Base-by-base conservation (phyloP, 2,113 vertebrate species). In the Tychaedon coryphoeus region DNA sequence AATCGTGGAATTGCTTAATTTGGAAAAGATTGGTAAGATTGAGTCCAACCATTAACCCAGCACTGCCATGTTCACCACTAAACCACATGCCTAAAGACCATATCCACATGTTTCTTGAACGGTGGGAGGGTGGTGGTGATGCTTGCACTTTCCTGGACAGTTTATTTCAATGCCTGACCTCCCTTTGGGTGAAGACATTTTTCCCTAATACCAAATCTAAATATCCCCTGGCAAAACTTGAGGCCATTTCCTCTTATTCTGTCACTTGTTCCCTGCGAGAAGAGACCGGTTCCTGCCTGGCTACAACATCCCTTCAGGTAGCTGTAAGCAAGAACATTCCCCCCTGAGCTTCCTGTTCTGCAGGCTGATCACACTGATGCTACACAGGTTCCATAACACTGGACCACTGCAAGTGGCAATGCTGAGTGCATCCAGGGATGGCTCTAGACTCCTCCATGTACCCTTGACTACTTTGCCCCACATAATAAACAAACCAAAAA, bases 401-500 rank as follows among this genome's bases (percentile, higher is more conserved):
- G 64, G 66, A 15, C 20, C 45, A 40, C 45, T 50, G 47, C 19
- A 2, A 3, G 14, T 4, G 29, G 13, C 42, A 42, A 4, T 34
- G 42, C 45, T 31, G 58, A 26, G 45, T 17, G 53, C 25, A 5
- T 13, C 47, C n/a, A 12, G 34, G 43, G 48, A 14, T 40, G 34
- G 25, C n/a, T 25, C 14, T 8, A 8, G 6, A 28, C 17, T 66
- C 20, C 50, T 73, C 40, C 3, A 2, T 2, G 5, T 19, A 18
- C 31, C 47, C 14, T 50, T 33, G 9, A 29, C 62, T 1, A 1
- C 6, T 50, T 53, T 2, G 0, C 28, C 20, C n/a, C 16, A 1
- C 19, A 1, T 14, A 12, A 26, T 33, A 69, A 90, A 20, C 28
- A 76, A 38, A 42, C 8, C 25, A 29, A 6, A 57, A 66, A 80